Base-by-base conservation (phyloP, 2,888 invertebrate genomes). In the Lasioglossum pauxillum region DNA sequence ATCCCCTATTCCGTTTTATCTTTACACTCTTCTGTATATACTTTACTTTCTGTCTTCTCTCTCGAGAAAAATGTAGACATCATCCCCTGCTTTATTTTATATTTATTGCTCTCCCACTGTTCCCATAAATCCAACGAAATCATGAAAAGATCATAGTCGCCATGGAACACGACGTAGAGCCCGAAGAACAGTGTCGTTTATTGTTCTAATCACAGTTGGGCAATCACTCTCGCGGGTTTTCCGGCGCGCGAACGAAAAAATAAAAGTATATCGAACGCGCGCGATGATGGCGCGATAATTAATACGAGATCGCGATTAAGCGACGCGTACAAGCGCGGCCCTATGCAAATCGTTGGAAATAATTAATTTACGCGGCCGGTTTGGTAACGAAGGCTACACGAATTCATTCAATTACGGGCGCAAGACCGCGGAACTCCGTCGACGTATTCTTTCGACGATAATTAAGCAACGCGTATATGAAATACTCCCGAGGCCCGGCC, bases 311-410 rank as follows among this genome's bases (percentile, higher is more conserved):
- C 67, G 77, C 67, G 83, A 53, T 83, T 67, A 67, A 46, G 16
- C 77, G 35, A 35, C 46, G 46, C 64, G 23, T 46, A 49, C 74
- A 27, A 35, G 41, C 41, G 5, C 12, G 27, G 44, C 64, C 35
- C 74, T 44, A 60, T 75, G 85, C 71, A 81, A 85, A 85, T 85
- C 69, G 14, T 31, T 14, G 14, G 12, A 85, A 78, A 81, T 71
- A 80, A 85, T 78, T 49, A 85, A 85, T 81, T 38, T n/a, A 73
- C 46, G 69, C 27, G n/a, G 64, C 31, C 7, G 46, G 46, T 67
- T 78, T 64, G 69, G 69, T 79, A 76, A 72, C 75, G 75, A 76
- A 67, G 80, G 38, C 49, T 67, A 60, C 73, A 35, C 85, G 85
- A 80, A 64, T 76, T 78, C 71, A 81, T 80, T 85, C 77, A 71